A percentile compares a stretch with the other conserved stretches of the same genome.
Conservation (phyloP, 2,113 vertebrate species). For the Entomyzon cyanotis region DNA sequence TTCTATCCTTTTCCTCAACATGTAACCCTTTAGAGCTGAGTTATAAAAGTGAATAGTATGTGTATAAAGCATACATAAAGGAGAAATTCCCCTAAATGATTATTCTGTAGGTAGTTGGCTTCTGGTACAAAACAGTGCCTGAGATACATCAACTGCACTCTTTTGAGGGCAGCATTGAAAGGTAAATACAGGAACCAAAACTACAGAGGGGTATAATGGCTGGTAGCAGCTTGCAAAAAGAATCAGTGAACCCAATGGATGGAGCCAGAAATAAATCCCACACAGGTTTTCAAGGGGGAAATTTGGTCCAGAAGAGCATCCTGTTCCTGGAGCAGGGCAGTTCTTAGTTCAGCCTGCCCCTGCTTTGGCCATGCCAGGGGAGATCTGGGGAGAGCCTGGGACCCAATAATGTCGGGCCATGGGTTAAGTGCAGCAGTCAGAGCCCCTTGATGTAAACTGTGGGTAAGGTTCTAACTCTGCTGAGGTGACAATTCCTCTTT, state of each 20-base stretch:
- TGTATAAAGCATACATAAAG: background rate
- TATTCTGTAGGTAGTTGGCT: background rate
- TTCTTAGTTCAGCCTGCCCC: background rate
- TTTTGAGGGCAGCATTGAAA: background rate
- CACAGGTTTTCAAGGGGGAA: background rate
- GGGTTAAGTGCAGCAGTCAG: background rate
- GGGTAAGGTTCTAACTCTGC: background rate
- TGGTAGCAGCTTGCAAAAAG: background rate
- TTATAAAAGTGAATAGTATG: background rate
- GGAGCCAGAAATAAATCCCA: background rate
- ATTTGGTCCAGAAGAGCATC: background rate
- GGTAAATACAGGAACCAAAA: background rate
- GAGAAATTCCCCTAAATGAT: background rate
- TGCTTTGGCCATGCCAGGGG: fast-evolving
- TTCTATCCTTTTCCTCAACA: background rate
- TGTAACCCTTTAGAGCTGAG: background rate
- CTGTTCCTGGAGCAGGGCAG: background rate
- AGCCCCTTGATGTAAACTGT: background rate
- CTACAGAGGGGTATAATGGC: background rate
- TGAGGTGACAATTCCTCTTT: background rate
- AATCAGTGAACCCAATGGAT: fast-evolving
- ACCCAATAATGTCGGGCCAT: background rate
- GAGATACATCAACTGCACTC: background rate
- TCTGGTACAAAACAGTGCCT: background rate
- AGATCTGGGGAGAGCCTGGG: background rate